Percentiles rank a stretch among this genome's conserved stretches.
phyloP scores from a whole-genome alignment of 1,140 invertebrate species.

The Zaprionus tsacasi region DNA sequence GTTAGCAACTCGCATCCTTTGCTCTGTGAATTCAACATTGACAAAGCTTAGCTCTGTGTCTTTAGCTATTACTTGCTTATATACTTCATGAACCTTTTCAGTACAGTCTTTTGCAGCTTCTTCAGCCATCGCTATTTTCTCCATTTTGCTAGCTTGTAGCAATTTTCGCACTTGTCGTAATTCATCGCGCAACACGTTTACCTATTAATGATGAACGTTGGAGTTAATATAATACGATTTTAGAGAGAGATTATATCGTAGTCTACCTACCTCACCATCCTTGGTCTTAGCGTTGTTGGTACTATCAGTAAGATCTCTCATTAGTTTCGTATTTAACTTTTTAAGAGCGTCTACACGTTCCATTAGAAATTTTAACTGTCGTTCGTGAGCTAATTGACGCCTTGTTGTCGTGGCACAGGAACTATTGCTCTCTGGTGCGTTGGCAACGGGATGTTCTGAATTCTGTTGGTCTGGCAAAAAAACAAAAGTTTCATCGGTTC shows the following conservation, averaged over 20 bases:
- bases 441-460: background rate
- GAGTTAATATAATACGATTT: background rate
- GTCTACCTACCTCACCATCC: constrained; percentile 65
- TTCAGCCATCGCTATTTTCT: constrained; percentile 63
- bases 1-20: constrained; percentile 63
- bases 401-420: constrained; percentile 29
- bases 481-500: constrained; percentile 15
- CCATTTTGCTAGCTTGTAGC: constrained; percentile 69
- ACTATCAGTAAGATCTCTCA: constrained; percentile 58
- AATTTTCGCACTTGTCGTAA: constrained; percentile 68
- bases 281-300: constrained; percentile 61
- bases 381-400: constrained; percentile 68
- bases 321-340: constrained; percentile 69
- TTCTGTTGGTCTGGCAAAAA: constrained; percentile 8
- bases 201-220: constrained; percentile 32
- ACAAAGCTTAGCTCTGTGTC: constrained; percentile 50
- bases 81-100: constrained; percentile 59
- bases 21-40: constrained; percentile 45
- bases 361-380: constrained; percentile 74
- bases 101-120: constrained; percentile 58
- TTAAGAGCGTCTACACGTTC: constrained; percentile 69
- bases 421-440: background rate
- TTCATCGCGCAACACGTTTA: constrained; percentile 70
- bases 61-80: constrained; percentile 63
- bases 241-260: background rate